phyloP scores from a whole-genome alignment of 2,888 invertebrate species.

The Megamerina dolium region DNA sequence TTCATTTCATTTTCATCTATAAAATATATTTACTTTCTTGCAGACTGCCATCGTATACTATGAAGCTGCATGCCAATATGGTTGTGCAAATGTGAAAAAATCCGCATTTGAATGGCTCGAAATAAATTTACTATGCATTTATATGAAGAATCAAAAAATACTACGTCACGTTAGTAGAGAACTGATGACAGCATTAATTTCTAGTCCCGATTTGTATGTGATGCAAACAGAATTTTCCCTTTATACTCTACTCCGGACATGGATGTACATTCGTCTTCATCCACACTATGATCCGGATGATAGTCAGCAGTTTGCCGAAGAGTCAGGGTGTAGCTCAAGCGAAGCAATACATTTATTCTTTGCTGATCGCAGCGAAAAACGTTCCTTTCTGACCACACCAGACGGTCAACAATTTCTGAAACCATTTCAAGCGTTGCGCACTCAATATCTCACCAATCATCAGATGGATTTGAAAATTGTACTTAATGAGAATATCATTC shows the following conservation, averaged over 20 bases:
- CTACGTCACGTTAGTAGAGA: conserved; percentile 60
- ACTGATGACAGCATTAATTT: conserved; percentile 59
- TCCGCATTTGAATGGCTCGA: conserved; percentile 65
- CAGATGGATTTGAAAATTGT: conserved; percentile 63
- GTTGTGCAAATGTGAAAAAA: conserved; percentile 57
- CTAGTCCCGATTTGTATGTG: conserved; percentile 62
- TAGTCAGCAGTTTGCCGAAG: conserved; percentile 23
- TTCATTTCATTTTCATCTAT: conserved; percentile 8
- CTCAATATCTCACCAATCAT: conserved; percentile 65
- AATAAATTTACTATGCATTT: conserved; percentile 60
- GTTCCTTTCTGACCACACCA: conserved; percentile 56
- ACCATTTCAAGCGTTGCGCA: conserved; percentile 60
- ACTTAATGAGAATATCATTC: conserved; percentile 63
- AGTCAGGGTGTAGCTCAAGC: not conserved
- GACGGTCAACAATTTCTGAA: conserved; percentile 57
- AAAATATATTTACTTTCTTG: too few species aligned
- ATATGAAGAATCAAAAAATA: conserved; percentile 53
- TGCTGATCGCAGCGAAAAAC: conserved; percentile 39
- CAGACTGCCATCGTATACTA: conserved; percentile 65
- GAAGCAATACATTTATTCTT: conserved; percentile 41
- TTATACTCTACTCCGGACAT: conserved; percentile 64
- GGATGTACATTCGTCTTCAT: conserved; percentile 58
- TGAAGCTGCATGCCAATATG: conserved; percentile 63
- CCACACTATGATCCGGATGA: conserved; percentile 49
- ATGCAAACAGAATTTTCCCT: conserved; percentile 74